Base-by-base conservation (phyloP, 1,140 invertebrate genomes). In the Cyrtorhinus lividipennis region DNA sequence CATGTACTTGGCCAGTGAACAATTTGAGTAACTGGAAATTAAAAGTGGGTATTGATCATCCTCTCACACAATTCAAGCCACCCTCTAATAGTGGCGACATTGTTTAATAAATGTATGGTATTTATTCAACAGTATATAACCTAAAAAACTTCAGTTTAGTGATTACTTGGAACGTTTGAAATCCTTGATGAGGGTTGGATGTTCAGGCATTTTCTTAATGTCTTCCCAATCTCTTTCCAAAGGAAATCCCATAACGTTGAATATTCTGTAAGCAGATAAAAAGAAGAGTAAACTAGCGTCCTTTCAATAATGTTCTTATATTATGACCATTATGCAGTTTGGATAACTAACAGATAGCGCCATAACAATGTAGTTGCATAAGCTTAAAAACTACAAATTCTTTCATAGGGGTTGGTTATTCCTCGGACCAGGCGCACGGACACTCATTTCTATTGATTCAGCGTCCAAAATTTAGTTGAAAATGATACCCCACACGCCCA, bases 241-340 rank as follows among this genome's bases (percentile, higher is more conserved):
- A 20, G 97, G 97, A 76, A 98, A 99, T 24, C 97, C 97, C 96
- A 99, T 99, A 0, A 99, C 95, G 79, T 95, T 96, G 74, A 99
- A 99, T 77, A 99, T 99, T 72, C 95, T 81, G 61, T 27, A 67
- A 68, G 61, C 27, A 45, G 66, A 63, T 62, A 61, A 66, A 44
- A 59, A 63, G 59, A 62, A n/a, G n/a, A 30, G 20, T 48, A 61
- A 46, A 59, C 46, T 44, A 22, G n/a, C 46, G 18, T n/a, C 23
- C 13, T 46, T 12, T n/a, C n/a, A n/a, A n/a, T n/a, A n/a, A n/a
- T n/a, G n/a, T n/a, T n/a, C n/a, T n/a, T n/a, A n/a, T n/a, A n/a
- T n/a, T n/a, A n/a, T n/a, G n/a, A n/a, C n/a, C n/a, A n/a, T n/a
- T n/a, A n/a, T n/a, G n/a, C n/a, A n/a, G n/a, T n/a, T n/a, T n/a